Base-by-base conservation (phyloP, 2,888 invertebrate species). In the Chorisops tibialis region DNA sequence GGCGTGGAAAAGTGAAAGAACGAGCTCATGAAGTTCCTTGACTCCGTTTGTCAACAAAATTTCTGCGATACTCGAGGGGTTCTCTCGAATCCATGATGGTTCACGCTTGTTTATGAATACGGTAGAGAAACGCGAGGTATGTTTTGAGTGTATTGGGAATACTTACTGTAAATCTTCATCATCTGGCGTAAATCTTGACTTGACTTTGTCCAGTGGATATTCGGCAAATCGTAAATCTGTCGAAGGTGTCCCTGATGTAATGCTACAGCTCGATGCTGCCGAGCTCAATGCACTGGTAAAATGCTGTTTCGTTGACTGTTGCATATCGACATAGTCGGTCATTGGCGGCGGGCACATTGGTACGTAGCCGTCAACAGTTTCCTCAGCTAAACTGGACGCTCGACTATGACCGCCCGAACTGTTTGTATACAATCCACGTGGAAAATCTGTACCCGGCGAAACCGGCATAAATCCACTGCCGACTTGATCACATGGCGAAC, bases 191-290 rank as follows among this genome's bases (percentile, higher is more conserved):
- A 91, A 83, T 74, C 87, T 90, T 14, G 91, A 87, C 62, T 83
- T 82, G 0, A 91, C 91, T 71, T 91, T 91, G 71, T 92, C 92
- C 51, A 93, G 80, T 68, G 87, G 88, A 79, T 87, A 91, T 74
- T 89, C 90, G 50, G 86, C 85, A 70, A 89, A 88, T 54, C 87
- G 78, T 43, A 87, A 81, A 72, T 91, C 90, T 0, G 89, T 88
- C 49, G 89, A 88, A n/a, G 92, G 91, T 9, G 89, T 91, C 41
- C 88, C 91, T 61, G 87, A 89, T 52, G 88, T 88, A 18, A 88
- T 84, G 50, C 89, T 89, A 68, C 88, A 87, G 68, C 85, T 85
- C 69, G 88, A 88, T 24, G 85, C 86, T 2, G 85, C 81, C 16
- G 85, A 84, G 1, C 85, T 85, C 74, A 83, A 77, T 7, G 45